These are phyloP conservation scores for Sebastes diploproa DNA, from an alignment of 2,797 vertebrate genomes.

Conservation along the genomic window DNA sequence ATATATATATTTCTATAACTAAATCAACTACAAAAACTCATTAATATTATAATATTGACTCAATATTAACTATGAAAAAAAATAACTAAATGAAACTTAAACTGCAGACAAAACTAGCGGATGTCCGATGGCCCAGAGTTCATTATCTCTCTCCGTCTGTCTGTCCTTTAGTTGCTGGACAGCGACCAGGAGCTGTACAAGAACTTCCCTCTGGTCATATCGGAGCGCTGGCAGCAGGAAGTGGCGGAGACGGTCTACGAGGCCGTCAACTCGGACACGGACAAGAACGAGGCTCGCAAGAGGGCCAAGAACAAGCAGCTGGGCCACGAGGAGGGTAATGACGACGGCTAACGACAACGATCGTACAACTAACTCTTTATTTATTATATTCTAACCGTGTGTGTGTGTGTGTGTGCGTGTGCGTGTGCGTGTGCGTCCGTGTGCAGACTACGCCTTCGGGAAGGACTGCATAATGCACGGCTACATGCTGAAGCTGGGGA, in stretches of 20 bases:
- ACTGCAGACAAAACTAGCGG: no score
- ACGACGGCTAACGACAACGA: no score
- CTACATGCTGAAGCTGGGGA: conserved; percentile 96
- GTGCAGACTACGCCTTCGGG: conserved; percentile 92
- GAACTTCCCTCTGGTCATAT: conserved; percentile 98
- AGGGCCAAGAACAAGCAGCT: conserved; percentile 97
- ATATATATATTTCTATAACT: no score
- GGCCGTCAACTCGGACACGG: conserved; percentile 93
- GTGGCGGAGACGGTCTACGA: conserved; percentile 97
- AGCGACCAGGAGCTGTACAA: conserved; percentile 98
- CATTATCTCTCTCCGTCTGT: no score
- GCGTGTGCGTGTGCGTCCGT: background rate
- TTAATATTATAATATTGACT: no score
- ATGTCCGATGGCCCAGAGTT: no score
- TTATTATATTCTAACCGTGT: background rate
- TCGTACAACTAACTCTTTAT: no score
- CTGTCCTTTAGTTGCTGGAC: conserved; percentile 87
- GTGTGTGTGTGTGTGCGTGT: no score
- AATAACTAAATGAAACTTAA: no score
- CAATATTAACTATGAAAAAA: no score
- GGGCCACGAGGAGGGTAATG: conserved; percentile 92
- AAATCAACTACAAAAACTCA: no score
- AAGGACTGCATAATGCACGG: conserved; percentile 98
- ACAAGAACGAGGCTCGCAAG: conserved; percentile 95
- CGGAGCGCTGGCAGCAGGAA: conserved; percentile 99